Percentiles rank a stretch among this genome's conserved stretches.
Conservation (phyloP, 2,888 invertebrate species). For the Drosophila barbarae region DNA sequence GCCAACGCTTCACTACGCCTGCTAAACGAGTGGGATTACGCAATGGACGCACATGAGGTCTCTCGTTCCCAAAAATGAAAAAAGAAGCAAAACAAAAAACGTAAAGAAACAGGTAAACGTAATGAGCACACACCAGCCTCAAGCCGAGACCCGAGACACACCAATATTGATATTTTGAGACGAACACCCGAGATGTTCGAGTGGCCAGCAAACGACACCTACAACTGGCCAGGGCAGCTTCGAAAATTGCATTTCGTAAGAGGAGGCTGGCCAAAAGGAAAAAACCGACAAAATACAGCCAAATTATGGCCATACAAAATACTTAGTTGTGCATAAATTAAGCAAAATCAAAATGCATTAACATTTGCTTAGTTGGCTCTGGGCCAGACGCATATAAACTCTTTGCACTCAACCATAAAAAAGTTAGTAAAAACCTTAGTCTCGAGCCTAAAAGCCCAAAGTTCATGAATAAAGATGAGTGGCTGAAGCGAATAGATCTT, state of each 20-base stretch:
- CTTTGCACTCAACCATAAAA: slow-evolving; percentile 26
- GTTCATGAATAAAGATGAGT: slow-evolving; percentile 67
- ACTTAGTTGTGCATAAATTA: slow-evolving; percentile 59
- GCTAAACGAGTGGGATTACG: slow-evolving; percentile 71
- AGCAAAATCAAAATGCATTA: slow-evolving; percentile 71
- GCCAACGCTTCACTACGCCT: slow-evolving; percentile 66
- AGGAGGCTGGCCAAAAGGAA: slow-evolving; percentile 27
- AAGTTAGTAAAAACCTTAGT: slow-evolving; percentile 32
- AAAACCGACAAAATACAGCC: slow-evolving; percentile 41
- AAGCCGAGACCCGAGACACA: slow-evolving; percentile 32
- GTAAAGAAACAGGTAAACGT: slow-evolving; percentile 54
- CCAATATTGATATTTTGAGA: slow-evolving; percentile 69
- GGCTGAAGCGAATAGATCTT: slow-evolving; percentile 23
- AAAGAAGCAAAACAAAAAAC: slow-evolving; percentile 2
- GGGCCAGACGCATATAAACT: slow-evolving; percentile 7
- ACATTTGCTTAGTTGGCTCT: slow-evolving; percentile 58
- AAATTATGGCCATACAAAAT: slow-evolving; percentile 41
- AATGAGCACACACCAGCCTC: slow-evolving; percentile 60
- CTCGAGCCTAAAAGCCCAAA: slow-evolving; percentile 14
- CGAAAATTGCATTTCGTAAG: slow-evolving; percentile 58
- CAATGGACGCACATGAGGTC: slow-evolving; percentile 71
- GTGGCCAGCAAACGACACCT: slow-evolving; percentile 56
- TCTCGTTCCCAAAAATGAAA: slow-evolving; percentile 1
- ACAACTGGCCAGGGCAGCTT: slow-evolving; percentile 51
- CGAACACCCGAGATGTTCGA: slow-evolving; percentile 52